phyloP scores from a whole-genome alignment of 1,140 invertebrate species.

The Muscidifurax raptorellus region DNA sequence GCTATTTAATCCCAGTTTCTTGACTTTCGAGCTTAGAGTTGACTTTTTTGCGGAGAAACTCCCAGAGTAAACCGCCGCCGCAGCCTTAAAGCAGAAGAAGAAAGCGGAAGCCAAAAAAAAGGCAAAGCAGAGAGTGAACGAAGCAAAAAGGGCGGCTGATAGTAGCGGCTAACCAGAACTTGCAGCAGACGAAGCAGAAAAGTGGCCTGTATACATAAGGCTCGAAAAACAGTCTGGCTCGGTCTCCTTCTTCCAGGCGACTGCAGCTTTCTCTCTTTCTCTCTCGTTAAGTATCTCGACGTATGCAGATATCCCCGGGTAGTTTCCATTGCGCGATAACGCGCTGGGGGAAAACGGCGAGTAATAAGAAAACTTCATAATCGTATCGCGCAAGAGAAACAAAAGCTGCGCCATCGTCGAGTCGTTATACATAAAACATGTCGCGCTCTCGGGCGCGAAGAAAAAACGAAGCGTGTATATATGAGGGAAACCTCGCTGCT shows the following conservation, averaged over 20 bases:
- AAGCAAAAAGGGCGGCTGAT: background rate
- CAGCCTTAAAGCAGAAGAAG: background rate
- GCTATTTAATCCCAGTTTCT: background rate
- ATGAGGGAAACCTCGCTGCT: background rate
- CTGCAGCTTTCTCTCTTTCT: background rate
- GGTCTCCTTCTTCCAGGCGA: background rate
- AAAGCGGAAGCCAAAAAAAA: background rate
- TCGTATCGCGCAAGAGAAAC: constrained; percentile 34
- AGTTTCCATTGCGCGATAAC: constrained; percentile 29
- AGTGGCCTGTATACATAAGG: background rate
- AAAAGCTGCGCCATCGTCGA: background rate
- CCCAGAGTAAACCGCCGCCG: background rate
- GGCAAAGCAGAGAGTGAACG: background rate
- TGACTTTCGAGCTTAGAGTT: background rate
- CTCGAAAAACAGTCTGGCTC: background rate
- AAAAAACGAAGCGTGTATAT: constrained; percentile 7
- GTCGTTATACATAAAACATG: constrained; percentile 42
- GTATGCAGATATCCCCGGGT: constrained; percentile 21
- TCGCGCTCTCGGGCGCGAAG: background rate
- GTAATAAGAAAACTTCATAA: constrained; percentile 46
- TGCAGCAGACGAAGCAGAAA: background rate
- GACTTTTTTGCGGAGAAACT: background rate
- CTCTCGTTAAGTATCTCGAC: constrained; percentile 2
- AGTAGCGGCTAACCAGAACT: background rate
- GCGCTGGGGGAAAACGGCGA: constrained; percentile 10